Evolutionary conservation across 2,888 invertebrate species (phyloP).

Genomic region (Luperina nickerlii): DNA sequence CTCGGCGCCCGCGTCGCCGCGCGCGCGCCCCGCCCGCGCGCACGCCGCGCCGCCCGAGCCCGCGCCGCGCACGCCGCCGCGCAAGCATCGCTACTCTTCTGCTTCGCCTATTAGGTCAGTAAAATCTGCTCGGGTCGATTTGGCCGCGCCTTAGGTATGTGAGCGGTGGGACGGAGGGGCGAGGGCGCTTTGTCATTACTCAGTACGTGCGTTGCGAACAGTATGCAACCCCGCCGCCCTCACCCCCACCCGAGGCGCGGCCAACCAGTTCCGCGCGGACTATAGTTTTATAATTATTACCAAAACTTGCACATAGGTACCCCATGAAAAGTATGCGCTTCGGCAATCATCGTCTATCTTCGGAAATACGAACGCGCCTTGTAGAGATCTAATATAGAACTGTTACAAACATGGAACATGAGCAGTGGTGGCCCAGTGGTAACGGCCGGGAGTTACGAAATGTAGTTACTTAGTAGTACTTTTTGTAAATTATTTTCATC

Average conservation of each 20-base stretch:
- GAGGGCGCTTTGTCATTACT: too few relatives aligned
- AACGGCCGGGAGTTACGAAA: background rate
- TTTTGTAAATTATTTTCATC: background rate
- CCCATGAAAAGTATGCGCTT: background rate
- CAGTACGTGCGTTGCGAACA: too few relatives aligned
- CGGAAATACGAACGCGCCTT: background rate
- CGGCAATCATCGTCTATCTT: background rate
- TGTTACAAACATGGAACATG: background rate
- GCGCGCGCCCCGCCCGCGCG: slow-evolving; percentile 92
- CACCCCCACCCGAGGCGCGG: too few relatives aligned
- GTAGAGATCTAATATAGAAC: background rate
- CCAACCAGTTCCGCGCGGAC: too few relatives aligned
- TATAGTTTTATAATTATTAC: background rate
- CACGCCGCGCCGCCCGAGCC: slow-evolving; percentile 78
- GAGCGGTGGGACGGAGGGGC: too few relatives aligned
- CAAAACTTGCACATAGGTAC: background rate
- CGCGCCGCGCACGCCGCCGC: slow-evolving; percentile 81
- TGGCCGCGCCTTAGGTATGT: too few relatives aligned
- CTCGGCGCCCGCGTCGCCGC: slow-evolving; percentile 88
- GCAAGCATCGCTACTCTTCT: slow-evolving; percentile 92
- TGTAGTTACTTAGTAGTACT: background rate
- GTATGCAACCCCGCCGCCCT: too few relatives aligned
- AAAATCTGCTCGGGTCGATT: background rate
- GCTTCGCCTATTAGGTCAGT: slow-evolving; percentile 93
- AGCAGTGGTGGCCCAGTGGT: background rate